These are phyloP conservation scores for Datnioides undecimradiatus DNA, from an alignment of 2,113 vertebrate species.

Conservation along the genomic window DNA sequence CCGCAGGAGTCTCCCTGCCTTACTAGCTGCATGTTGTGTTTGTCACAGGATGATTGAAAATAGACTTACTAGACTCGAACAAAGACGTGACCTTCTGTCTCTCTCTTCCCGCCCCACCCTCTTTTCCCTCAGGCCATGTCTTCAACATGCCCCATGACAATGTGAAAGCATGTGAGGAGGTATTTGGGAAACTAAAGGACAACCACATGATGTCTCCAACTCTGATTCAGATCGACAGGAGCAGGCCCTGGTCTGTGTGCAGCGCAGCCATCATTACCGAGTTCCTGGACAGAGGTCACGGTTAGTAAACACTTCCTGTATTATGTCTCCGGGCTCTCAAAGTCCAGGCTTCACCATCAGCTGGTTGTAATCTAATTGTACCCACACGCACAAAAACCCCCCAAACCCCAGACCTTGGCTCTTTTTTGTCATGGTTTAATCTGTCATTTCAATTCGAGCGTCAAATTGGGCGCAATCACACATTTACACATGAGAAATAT, in stretches of 20 bases:
- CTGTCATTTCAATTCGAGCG: background rate
- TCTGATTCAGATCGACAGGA: constrained; percentile 95
- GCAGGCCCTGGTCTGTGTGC: constrained; percentile 95
- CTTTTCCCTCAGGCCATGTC: constrained; percentile 89
- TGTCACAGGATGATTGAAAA: background rate
- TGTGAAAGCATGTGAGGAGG: constrained; percentile 95
- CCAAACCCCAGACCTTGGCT: background rate
- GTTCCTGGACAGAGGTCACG: constrained; percentile 95
- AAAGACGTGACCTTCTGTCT: constrained; percentile 15
- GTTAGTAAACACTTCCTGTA: constrained; percentile 83
- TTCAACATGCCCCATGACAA: constrained; percentile 99
- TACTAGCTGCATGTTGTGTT: background rate
- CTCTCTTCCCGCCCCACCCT: background rate
- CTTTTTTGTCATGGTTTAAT: background rate
- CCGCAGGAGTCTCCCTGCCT: background rate
- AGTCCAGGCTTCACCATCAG: constrained; percentile 38
- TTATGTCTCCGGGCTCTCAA: constrained; percentile 28
- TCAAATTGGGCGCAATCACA: background rate
- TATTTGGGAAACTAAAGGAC: constrained; percentile 93
- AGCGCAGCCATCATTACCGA: constrained; percentile 96
- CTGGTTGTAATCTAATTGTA: constrained; percentile 38
- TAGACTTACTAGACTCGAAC: background rate
- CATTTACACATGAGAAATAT: background rate
- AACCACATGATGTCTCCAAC: constrained; percentile 99
- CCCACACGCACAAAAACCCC: constrained; percentile 11